Percentiles rank a stretch among this genome's conserved stretches.
Conservation (phyloP, 2,797 vertebrate genomes). For the Podarcis lilfordi region DNA sequence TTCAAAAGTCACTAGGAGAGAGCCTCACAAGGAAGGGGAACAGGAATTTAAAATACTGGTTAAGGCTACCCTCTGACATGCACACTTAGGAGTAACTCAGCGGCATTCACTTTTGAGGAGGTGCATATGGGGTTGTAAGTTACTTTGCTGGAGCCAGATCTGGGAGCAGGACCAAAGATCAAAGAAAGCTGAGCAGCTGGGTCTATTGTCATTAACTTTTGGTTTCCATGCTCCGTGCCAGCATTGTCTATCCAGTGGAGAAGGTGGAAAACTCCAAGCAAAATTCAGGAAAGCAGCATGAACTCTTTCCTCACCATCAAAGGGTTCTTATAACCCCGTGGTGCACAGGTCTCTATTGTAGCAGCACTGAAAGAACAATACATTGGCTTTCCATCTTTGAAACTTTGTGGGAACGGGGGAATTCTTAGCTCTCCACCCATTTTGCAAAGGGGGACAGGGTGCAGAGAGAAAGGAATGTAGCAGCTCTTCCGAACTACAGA, state of each 20-base stretch:
- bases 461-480: background rate
- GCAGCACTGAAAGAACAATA: background rate
- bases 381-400: conserved; percentile 24
- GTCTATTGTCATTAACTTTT: conserved; percentile 19
- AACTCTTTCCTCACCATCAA: conserved; percentile 26
- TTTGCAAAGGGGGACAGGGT: background rate
- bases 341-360: background rate
- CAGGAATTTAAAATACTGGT: background rate
- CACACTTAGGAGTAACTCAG: background rate
- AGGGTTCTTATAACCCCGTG: conserved; percentile 4
- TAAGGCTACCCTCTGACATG: background rate
- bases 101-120: background rate
- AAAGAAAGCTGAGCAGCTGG: conserved; percentile 39
- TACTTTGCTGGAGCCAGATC: background rate
- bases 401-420: conserved; percentile 2
- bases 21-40: background rate
- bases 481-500: too few relatives aligned
- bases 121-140: background rate
- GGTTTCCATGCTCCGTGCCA: conserved; percentile 5
- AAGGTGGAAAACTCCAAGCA: conserved; percentile 28
- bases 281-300: conserved; percentile 36
- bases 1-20: background rate
- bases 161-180: background rate
- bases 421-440: background rate
- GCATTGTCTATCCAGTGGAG: conserved; percentile 26